A percentile compares a stretch with the other conserved stretches of the same genome.
phyloP scores from a whole-genome alignment of 2,113 vertebrate species.

The Probosciger aterrimus region DNA sequence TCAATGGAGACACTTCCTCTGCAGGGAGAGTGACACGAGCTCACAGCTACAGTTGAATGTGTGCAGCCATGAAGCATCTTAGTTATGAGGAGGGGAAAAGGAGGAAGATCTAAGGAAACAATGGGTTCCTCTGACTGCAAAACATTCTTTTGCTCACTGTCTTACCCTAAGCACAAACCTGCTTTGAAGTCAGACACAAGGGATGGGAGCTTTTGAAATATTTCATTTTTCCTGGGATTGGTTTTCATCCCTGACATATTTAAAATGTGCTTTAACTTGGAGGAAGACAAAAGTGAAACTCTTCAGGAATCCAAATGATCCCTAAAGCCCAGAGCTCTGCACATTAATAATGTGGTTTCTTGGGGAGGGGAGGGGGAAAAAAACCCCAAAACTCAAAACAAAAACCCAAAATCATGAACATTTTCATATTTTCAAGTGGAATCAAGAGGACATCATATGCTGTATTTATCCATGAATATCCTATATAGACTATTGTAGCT shows the following conservation, averaged over 20 bases:
- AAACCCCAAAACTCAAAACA: neutral
- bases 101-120: slow-evolving; percentile 5
- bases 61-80: neutral
- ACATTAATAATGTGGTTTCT: slow-evolving; percentile 69
- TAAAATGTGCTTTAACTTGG: slow-evolving; percentile 63
- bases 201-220: slow-evolving; percentile 54
- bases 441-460: neutral
- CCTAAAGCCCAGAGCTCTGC: slow-evolving; percentile 72
- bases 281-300: slow-evolving; percentile 57
- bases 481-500: neutral
- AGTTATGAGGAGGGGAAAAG: neutral
- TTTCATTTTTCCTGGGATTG: slow-evolving; percentile 60
- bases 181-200: slow-evolving; percentile 64
- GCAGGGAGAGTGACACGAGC: neutral
- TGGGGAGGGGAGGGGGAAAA: neutral
- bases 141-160: slow-evolving; percentile 53
- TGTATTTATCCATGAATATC: neutral
- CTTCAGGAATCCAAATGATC: slow-evolving; percentile 66
- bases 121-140: slow-evolving; percentile 2
- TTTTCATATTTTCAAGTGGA: slow-evolving; percentile 33
- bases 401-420: neutral
- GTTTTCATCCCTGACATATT: slow-evolving; percentile 67
- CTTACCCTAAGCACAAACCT: slow-evolving; percentile 65
- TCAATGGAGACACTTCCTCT: neutral
- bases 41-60: neutral